Base-by-base conservation (phyloP, 2,113 vertebrate species). In the Anolis carolinensis region DNA sequence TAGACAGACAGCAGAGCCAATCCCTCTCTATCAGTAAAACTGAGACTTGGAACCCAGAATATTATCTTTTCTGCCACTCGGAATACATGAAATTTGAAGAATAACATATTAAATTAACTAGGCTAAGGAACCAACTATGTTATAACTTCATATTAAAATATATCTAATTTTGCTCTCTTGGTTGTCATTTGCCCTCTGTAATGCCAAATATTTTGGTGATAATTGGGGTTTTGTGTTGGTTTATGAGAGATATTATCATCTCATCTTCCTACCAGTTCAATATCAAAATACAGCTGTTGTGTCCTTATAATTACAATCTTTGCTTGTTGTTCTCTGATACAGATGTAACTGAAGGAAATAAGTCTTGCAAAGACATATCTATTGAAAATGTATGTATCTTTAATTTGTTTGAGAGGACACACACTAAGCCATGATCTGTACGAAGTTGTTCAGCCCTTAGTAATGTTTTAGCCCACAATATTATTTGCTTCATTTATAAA, bases 331-430 rank as follows among this genome's bases (percentile, higher is more conserved):
- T 90, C 86, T 84, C 36, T 34, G 79, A 79, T 9, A 59, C 68
- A 91, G 89, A 90, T 88, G 91, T 90, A 91, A 63, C 65, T 88
- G 87, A 93, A 92, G 72, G 88, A 88, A 92, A 82, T 5, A 23
- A 92, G 89, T 79, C 84, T 92, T 80, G 78, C 68, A 87, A 93
- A 82, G 87, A 93, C 96, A 95, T 95, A 93, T 87, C 91, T 94
- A 87, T 0, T 4, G 88, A 94, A 91, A 5, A 34, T 90, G 23
- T 92, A 71, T 52, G 86, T 36, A 1, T 39, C 8, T 30, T 68
- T 10, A 83, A 34, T 8, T 14, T 52, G 1, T 52, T 9, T 20
- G n/a, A 39, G 84, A 93, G 89, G 94, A 94, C 89, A 92, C 59
- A 91, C 59, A 89, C 74, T 62, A 48, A 94, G 92, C 88, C 93